Evolutionary conservation across 64 coral and sea anemone genomes (phyloP).

Genomic region (Trachythela sp.): DNA sequence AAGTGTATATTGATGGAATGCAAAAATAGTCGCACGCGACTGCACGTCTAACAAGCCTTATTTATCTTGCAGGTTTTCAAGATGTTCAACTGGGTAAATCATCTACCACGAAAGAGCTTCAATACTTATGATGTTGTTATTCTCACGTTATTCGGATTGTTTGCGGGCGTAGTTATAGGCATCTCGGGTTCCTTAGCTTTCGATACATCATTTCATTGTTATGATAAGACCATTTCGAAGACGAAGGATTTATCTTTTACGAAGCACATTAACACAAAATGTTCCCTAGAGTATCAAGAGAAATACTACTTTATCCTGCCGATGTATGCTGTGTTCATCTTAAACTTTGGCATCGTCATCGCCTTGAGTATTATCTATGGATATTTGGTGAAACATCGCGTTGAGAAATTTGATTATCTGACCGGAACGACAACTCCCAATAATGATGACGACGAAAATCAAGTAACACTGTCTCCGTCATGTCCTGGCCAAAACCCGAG

Average conservation of each 20-base stretch:
- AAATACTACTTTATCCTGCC: neutral
- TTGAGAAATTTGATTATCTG: neutral
- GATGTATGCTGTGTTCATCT: neutral
- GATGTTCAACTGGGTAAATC: too few relatives aligned
- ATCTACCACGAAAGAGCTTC: neutral
- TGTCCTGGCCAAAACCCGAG: neutral
- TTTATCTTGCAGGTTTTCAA: too few relatives aligned
- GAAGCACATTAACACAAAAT: neutral
- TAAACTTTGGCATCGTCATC: neutral
- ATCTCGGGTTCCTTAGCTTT: neutral
- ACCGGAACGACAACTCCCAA: too few relatives aligned
- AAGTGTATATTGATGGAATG: too few relatives aligned
- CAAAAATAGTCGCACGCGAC: too few relatives aligned
- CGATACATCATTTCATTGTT: neutral
- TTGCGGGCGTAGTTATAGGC: neutral
- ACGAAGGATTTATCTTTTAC: neutral
- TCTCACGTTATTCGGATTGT: neutral
- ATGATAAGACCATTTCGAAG: neutral
- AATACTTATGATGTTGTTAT: neutral
- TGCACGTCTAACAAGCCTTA: too few relatives aligned
- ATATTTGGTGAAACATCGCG: too few relatives aligned
- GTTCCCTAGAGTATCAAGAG: neutral
- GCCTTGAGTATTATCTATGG: neutral
- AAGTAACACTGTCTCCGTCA: neutral
- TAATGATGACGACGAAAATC: neutral